Evolutionary conservation across 2,888 invertebrate genomes (phyloP).

Genomic region (Nemotelus nigrinus): DNA sequence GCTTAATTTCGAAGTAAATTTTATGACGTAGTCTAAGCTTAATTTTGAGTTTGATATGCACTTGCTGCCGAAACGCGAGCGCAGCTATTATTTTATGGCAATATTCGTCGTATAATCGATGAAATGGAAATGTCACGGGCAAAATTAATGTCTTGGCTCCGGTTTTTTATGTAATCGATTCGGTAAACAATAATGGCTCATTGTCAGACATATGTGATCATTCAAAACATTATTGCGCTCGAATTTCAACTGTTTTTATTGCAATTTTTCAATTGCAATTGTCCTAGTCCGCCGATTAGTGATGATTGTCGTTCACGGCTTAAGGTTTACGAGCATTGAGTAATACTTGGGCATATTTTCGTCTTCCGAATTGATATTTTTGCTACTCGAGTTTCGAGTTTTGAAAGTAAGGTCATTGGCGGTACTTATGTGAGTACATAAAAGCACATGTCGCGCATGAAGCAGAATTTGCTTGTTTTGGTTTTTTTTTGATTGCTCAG

Average conservation of each 20-base stretch:
- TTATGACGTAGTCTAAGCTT: not conserved
- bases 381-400: no score
- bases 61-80: not conserved
- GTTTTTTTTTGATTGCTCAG: no score
- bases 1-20: not conserved
- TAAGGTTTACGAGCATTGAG: no score
- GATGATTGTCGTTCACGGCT: no score
- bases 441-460: no score
- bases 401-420: no score
- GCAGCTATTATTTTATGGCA: not conserved
- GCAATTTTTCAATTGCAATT: not conserved
- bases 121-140: constrained; percentile 10
- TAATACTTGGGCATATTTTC: no score
- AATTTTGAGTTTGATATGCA: not conserved
- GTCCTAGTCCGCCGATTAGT: no score
- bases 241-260: not conserved
- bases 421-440: no score
- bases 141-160: not conserved
- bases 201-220: not conserved
- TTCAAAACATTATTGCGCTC: constrained; percentile 1
- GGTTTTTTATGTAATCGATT: constrained; percentile 3
- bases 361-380: no score
- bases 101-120: not conserved
- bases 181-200: constrained; percentile 4
- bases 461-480: no score